Base-by-base conservation (phyloP, 2,797 vertebrate species). In the Enteromius fasciolatus region DNA sequence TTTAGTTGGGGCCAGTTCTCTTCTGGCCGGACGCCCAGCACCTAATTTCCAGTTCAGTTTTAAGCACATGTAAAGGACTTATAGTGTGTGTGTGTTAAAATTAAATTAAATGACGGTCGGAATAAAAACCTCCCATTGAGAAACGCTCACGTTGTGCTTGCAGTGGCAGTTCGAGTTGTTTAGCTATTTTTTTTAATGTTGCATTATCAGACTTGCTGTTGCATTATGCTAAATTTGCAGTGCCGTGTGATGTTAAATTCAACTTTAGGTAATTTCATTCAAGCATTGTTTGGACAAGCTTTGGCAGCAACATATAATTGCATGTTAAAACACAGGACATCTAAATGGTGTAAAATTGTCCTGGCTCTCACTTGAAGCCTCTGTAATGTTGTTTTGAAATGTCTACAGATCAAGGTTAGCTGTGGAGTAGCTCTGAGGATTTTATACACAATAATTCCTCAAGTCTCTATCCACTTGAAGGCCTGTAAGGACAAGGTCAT, bases 321-420 rank as follows among this genome's bases (percentile, higher is more conserved):
- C 63, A 67, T 76, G 48, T 82, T 76, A 59, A 69, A 68, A 76
- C 63, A 68, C 73, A 52, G 0, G 33, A 76, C 73, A 46, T 75
- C 48, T 78, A 78, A 52, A 87, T 68, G 18, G 46, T 74, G 25
- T 76, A 57, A 67, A 80, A 70, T 82, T 66, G 54, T 63, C 48
- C 44, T 54, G 44, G 52, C 61, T 81, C 10, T 78, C 74, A 33
- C 52, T 44, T 12, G 18, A 68, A 85, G 64, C 17, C 41, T n/a
- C 72, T 5, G 15, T 73, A 54, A 7, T 69, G 50, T 67, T 76
- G 50, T 76, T 82, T 69, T 76, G 64, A 82, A 63, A 63, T 41
- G 57, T 76, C 41, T 77, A 73, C 84, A 73, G 23, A 73, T 83
- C 80, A 84, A 78, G 52, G 68, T 83, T 70, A 64, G 73, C 11